Evolutionary conservation across 2,888 invertebrate species (phyloP).

Genomic region (Operophtera brumata): DNA sequence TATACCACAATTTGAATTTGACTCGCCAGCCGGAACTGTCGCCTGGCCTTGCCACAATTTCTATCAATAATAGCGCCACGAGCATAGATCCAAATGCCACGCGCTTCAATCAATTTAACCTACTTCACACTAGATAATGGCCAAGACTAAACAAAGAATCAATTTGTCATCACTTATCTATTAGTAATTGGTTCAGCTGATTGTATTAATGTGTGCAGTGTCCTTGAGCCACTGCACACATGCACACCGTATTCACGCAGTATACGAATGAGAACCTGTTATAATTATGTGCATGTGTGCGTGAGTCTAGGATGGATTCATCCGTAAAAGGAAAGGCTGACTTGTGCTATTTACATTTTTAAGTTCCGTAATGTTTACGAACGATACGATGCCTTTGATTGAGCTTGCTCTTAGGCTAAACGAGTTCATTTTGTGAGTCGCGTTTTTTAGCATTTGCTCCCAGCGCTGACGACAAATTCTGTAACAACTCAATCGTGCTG

Average conservation of each 20-base stretch:
- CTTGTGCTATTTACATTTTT: neutral
- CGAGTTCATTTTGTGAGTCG: too few relatives aligned
- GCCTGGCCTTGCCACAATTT: conserved; percentile 12
- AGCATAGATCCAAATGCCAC: neutral
- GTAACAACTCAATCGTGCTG: too few relatives aligned
- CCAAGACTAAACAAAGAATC: conserved; percentile 23
- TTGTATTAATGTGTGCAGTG: conserved; percentile 5
- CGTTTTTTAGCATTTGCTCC: too few relatives aligned
- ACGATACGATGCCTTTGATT: too few relatives aligned
- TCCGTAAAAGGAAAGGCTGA: neutral
- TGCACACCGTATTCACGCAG: too few relatives aligned
- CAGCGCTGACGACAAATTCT: too few relatives aligned
- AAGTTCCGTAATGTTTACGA: too few relatives aligned
- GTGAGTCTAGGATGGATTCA: neutral
- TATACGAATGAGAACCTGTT: neutral
- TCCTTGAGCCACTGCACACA: conserved; percentile 10
- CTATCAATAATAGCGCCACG: neutral
- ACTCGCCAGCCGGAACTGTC: neutral
- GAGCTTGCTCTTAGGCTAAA: too few relatives aligned
- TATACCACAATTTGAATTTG: too few relatives aligned
- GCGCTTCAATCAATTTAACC: conserved; percentile 23
- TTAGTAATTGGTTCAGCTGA: conserved; percentile 10
- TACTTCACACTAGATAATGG: conserved; percentile 20
- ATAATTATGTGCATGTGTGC: conserved; percentile 7
- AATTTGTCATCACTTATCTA: conserved; percentile 16